Conservation (phyloP, 2,113 vertebrate genomes). For the Sapajus apella region DNA sequence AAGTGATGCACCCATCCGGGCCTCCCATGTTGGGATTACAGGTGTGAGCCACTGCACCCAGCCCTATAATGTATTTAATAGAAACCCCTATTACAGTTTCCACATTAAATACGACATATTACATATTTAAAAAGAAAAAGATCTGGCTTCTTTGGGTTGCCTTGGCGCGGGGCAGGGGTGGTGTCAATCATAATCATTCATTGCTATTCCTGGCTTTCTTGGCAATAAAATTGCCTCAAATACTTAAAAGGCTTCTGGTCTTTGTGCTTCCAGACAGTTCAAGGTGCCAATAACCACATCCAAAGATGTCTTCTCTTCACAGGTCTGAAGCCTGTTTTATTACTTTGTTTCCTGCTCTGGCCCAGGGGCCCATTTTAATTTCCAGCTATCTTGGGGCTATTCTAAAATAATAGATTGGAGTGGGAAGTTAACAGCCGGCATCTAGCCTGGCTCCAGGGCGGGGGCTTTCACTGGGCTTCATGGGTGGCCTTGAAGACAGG, state of each 20-base stretch:
- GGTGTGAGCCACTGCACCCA: too few relatives aligned
- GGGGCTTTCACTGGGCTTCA: background rate
- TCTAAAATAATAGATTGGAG: background rate
- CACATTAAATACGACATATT: too few relatives aligned
- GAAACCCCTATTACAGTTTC: too few relatives aligned
- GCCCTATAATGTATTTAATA: too few relatives aligned
- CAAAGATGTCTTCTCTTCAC: background rate
- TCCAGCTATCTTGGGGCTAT: background rate
- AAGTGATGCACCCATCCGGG: rapidly evolving
- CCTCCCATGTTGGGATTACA: too few relatives aligned
- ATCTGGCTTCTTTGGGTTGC: background rate
- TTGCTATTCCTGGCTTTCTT: background rate
- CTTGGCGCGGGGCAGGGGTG: background rate
- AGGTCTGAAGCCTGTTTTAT: background rate
- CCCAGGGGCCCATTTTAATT: background rate
- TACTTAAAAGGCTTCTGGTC: background rate
- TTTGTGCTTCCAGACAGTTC: background rate
- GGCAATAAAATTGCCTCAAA: background rate
- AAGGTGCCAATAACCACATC: background rate
- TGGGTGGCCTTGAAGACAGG: constrained; percentile 34
- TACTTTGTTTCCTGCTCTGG: background rate
- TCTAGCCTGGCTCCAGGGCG: background rate
- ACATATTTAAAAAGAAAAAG: background rate
- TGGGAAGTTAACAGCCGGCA: background rate
- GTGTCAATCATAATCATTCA: background rate